Conservation (phyloP, 2,888 invertebrate genomes). For the Allophyes oxyacanthae region DNA sequence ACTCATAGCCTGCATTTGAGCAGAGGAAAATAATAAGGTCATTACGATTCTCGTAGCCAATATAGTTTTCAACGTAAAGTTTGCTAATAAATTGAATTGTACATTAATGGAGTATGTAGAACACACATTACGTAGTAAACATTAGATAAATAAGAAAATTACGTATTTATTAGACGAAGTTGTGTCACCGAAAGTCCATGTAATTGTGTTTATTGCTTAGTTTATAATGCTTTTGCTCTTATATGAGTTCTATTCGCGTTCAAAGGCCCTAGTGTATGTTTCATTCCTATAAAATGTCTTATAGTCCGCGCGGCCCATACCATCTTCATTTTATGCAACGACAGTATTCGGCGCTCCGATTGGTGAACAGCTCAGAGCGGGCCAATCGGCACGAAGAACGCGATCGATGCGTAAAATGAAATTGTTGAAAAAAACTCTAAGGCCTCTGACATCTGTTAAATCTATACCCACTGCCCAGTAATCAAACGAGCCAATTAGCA, state of each 20-base stretch:
- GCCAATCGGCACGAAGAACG: no score
- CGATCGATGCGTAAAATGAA: no score
- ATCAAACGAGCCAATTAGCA: constrained; percentile 39
- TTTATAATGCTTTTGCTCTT: neutral
- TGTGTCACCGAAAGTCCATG: constrained; percentile 10
- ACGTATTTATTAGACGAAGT: constrained; percentile 22
- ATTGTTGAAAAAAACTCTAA: no score
- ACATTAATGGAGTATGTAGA: constrained; percentile 9
- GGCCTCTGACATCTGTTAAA: no score
- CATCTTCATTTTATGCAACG: no score
- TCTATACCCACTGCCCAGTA: neutral
- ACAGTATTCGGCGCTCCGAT: no score
- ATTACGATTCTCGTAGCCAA: constrained; percentile 13
- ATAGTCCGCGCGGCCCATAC: no score
- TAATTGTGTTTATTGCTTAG: constrained; percentile 12
- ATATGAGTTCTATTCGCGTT: constrained; percentile 8
- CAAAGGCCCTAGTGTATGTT: no score
- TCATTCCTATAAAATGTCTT: no score
- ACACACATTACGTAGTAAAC: constrained; percentile 16
- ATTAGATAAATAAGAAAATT: constrained; percentile 14
- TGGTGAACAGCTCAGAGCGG: no score
- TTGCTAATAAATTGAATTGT: constrained; percentile 24
- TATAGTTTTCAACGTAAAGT: constrained; percentile 28
- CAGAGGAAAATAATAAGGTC: constrained; percentile 8
- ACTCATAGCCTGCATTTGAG: constrained; percentile 10